Evolutionary conservation across 2,888 invertebrate species (phyloP), one percentile per base, ranked within the genome.

Genomic region (Drosophila anomalata): DNA sequence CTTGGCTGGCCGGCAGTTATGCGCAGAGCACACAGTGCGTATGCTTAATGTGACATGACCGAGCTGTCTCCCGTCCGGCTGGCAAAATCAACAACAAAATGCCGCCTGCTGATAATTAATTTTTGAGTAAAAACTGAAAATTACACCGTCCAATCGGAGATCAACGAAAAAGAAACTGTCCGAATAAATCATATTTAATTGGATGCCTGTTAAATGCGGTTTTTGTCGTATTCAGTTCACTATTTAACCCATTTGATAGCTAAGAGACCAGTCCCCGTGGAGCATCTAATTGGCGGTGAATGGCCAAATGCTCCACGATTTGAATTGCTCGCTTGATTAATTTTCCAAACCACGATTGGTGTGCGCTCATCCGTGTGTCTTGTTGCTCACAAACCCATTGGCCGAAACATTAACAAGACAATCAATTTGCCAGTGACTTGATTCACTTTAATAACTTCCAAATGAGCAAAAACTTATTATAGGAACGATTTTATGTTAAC

Each of bases 1-100:
- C 42, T 53, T 72, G 61, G 39, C 65, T 70, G 62, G 78, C 63
- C 88, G 65, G 39, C 67, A 81, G 76, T 67, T 78, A 87, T 87
- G 82, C 68, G 50, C 57, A 57, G 56, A 48, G 69, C 70, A 79
- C 80, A 84, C 87, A 75, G 57, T 82, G 89, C 82, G 82, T 82
- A 82, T 82, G 81, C 73, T 84, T 88, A 82, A 82, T 82, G 82
- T 70, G 86, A 84, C 87, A 80, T 75, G 89, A 76, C 80, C 79
- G 75, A 68, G 33, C 57, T 36, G 36, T 62, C 56, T 50, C 11
- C 20, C 59, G 55, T 66, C 50, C 62, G 58, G 53, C 54, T 12
- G 55, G 44, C 52, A 77, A 80, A 70, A 48, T 73, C 80, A 83
- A 86, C 84, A 82, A 70, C 56, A 55, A 61, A 76, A 61, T 70